A percentile compares a stretch with the other conserved stretches of the same genome.
Evolutionary conservation across 1,140 invertebrate genomes (phyloP).

Genomic region (Drosophila kepulauana): DNA sequence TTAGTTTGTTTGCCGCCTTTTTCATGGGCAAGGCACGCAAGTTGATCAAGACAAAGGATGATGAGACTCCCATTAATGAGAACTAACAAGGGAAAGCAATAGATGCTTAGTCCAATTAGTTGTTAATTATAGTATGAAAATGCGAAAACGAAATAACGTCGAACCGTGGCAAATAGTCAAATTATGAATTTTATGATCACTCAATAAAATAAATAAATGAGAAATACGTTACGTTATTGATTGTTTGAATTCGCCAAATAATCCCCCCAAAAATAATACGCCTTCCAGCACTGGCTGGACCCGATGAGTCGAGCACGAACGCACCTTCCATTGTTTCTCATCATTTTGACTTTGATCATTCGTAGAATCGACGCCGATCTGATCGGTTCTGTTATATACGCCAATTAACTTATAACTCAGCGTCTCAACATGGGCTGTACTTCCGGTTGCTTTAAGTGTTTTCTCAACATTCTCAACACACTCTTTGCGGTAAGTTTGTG

Average conservation of each 20-base stretch:
- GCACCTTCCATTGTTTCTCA: neutral
- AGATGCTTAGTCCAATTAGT: constrained; percentile 20
- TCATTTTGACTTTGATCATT: constrained; percentile 44
- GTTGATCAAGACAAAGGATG: constrained; percentile 67
- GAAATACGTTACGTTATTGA: constrained; percentile 4
- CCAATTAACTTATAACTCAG: neutral
- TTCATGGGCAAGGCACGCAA: constrained; percentile 71
- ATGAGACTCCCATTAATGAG: constrained; percentile 69
- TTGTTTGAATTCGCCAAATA: constrained; percentile 10
- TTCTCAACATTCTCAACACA: constrained; percentile 69
- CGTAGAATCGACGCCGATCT: constrained; percentile 17
- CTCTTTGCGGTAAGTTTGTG: constrained; percentile 65
- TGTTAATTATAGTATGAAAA: neutral
- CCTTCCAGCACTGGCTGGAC: constrained; percentile 52
- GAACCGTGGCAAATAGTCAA: constrained; percentile 41
- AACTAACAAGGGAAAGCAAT: constrained; percentile 20
- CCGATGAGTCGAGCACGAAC: constrained; percentile 16
- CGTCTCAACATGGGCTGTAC: constrained; percentile 69
- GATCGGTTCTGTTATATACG: constrained; percentile 43
- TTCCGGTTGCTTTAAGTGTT: constrained; percentile 70
- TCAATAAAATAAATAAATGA: constrained; percentile 47
- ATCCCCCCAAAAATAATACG: constrained; percentile 13
- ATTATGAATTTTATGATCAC: constrained; percentile 57
- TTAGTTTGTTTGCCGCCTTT: constrained; percentile 58
- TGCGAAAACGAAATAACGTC: neutral